phyloP scores from a whole-genome alignment of 2,888 invertebrate species.

The Parnassius glacialis region DNA sequence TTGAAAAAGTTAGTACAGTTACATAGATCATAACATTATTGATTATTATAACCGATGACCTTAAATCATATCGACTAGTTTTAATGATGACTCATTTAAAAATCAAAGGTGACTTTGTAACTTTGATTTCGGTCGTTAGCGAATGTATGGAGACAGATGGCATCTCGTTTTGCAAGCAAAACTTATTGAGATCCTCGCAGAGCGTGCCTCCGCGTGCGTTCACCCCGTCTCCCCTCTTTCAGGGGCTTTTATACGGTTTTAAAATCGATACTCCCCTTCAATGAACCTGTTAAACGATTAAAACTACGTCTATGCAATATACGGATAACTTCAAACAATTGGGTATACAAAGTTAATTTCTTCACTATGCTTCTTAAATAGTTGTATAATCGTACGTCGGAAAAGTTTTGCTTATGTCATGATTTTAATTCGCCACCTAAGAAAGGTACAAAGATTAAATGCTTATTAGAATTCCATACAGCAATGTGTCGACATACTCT shows the following conservation, averaged over 20 bases:
- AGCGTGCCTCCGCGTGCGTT: conserved; percentile 55
- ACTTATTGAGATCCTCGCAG: conserved; percentile 46
- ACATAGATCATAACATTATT: neutral
- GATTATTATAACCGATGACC: neutral
- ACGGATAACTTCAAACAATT: neutral
- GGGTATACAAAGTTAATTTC: no score
- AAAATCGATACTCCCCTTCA: conserved; percentile 64
- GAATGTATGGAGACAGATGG: conserved; percentile 43
- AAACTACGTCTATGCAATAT: conserved; percentile 16
- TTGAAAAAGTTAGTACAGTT: neutral
- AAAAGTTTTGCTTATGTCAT: conserved; percentile 6
- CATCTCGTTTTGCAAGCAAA: conserved; percentile 59
- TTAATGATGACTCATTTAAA: conserved; percentile 39
- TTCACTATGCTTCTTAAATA: no score
- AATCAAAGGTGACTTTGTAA: conserved; percentile 37
- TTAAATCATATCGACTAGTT: conserved; percentile 5
- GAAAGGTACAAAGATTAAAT: conserved; percentile 11
- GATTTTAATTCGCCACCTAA: neutral
- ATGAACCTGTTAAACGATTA: conserved; percentile 12
- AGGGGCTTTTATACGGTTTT: conserved; percentile 60
- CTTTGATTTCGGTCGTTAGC: conserved; percentile 30
- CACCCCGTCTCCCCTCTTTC: conserved; percentile 63
- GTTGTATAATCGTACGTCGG: neutral
- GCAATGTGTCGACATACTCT: neutral
- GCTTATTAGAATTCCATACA: conserved; percentile 18